These are phyloP conservation scores for Todiramphus saurophagus DNA, from an alignment of 2,113 vertebrate species.

Conservation along the genomic window DNA sequence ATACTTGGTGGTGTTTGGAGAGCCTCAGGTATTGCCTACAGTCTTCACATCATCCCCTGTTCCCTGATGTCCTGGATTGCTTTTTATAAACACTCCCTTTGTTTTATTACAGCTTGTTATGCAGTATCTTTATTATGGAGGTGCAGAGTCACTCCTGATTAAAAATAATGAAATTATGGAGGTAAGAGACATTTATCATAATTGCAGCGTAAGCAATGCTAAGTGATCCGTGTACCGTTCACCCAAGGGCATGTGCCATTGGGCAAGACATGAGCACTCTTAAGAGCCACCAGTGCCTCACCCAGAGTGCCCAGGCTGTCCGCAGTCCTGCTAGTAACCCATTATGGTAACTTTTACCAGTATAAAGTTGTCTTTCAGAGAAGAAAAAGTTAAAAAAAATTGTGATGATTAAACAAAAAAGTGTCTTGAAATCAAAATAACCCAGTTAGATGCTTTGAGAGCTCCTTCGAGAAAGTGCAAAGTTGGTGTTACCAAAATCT, in stretches of 20 bases:
- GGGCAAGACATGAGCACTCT: background rate
- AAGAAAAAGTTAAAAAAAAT: background rate
- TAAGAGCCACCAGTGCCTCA: background rate
- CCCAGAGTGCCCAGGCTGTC: background rate
- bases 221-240: background rate
- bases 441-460: background rate
- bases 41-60: background rate
- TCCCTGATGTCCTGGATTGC: background rate
- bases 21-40: background rate
- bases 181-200: constrained; percentile 74
- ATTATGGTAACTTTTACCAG: background rate
- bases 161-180: constrained; percentile 96
- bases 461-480: background rate
- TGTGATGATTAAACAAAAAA: background rate
- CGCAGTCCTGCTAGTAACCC: accelerated
- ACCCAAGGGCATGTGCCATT: accelerated
- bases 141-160: constrained; percentile 92
- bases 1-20: background rate
- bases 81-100: constrained; percentile 12
- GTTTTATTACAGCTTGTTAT: constrained; percentile 88
- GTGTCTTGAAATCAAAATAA: background rate
- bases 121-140: constrained; percentile 97
- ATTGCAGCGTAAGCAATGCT: background rate
- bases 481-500: background rate
- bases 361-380: background rate